Conservation (phyloP, 2,888 invertebrate species). For the Parapristionchus giblindavisi region DNA sequence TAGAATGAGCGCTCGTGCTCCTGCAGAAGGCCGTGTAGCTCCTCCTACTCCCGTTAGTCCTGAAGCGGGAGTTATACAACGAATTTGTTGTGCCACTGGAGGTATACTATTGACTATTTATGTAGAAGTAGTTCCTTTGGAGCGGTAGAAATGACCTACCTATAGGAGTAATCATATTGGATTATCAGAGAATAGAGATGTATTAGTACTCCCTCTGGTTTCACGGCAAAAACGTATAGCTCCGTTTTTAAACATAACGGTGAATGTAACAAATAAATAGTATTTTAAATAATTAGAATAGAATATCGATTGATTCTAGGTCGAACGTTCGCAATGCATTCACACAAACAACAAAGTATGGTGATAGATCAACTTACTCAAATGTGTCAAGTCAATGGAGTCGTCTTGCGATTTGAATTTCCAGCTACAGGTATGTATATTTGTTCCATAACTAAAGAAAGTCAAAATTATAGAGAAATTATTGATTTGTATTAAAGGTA, state of each 20-base stretch:
- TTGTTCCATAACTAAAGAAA: not conserved
- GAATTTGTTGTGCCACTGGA: constrained; percentile 80
- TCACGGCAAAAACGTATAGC: no score
- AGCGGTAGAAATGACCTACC: no score
- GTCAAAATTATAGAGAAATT: not conserved
- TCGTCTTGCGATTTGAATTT: constrained; percentile 78
- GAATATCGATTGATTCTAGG: no score
- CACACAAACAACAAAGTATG: constrained; percentile 92
- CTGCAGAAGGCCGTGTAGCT: constrained; percentile 15
- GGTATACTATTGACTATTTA: constrained; percentile 5
- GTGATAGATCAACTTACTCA: constrained; percentile 95
- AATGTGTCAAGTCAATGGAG: constrained; percentile 91
- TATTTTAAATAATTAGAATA: no score
- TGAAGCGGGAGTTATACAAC: constrained; percentile 13
- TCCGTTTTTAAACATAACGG: no score
- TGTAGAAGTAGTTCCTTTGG: no score
- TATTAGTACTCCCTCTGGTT: no score
- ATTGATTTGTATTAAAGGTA: not conserved
- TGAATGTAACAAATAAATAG: not conserved
- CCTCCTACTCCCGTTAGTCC: constrained; percentile 8
- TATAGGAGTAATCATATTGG: no score
- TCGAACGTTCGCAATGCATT: constrained; percentile 69
- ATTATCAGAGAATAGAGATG: no score
- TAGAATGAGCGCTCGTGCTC: constrained; percentile 49
- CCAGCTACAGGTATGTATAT: constrained; percentile 14